These are phyloP conservation scores for Ursus arctos DNA, from an alignment of 2,113 vertebrate species.

Conservation along the genomic window DNA sequence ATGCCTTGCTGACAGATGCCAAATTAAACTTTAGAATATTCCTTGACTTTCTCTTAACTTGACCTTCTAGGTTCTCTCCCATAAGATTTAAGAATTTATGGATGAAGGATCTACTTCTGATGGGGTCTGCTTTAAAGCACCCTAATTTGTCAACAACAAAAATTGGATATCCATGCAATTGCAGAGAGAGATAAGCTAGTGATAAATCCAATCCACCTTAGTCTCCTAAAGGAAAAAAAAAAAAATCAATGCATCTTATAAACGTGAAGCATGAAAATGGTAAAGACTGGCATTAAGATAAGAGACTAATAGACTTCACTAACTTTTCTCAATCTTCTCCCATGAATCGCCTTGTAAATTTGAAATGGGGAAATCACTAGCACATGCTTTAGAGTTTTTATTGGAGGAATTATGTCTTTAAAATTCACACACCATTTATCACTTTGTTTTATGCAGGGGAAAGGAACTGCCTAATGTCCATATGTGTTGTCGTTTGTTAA, in stretches of 20 bases:
- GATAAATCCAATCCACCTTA: background rate
- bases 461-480: slow-evolving; percentile 33
- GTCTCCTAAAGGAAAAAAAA: background rate
- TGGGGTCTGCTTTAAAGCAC: background rate
- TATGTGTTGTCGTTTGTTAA: slow-evolving; percentile 55
- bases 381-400: slow-evolving; percentile 23
- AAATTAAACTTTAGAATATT: background rate
- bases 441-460: slow-evolving; percentile 34
- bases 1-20: background rate
- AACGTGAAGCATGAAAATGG: background rate
- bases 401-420: slow-evolving; percentile 50
- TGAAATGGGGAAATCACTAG: slow-evolving; percentile 1
- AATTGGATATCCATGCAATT: background rate
- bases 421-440: slow-evolving; percentile 59
- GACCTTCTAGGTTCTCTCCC: background rate
- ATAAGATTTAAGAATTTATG: slow-evolving; percentile 24
- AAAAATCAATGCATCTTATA: background rate
- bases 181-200: background rate
- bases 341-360: slow-evolving; percentile 40
- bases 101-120: background rate
- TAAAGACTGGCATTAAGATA: background rate
- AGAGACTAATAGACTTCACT: slow-evolving; percentile 40
- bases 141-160: slow-evolving; percentile 49
- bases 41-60: background rate
- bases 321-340: slow-evolving; percentile 33